Conservation (phyloP, 2,113 vertebrate genomes). For the Mohoua ochrocephala region DNA sequence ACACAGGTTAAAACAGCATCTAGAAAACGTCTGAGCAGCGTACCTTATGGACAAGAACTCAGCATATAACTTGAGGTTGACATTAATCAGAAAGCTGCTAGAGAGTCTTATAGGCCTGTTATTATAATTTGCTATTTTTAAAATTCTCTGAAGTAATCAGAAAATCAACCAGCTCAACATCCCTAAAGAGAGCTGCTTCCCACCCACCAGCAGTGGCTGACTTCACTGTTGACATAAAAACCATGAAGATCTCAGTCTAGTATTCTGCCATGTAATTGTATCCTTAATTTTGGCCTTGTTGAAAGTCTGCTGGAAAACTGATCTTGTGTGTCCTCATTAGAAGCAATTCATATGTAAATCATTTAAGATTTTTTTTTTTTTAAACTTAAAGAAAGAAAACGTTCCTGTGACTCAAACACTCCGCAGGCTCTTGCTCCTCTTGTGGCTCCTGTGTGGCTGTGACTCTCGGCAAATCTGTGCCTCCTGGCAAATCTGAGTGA, state of each 20-base stretch:
- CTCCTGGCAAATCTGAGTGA: background rate
- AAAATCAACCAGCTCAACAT: constrained; percentile 60
- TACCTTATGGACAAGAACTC: constrained; percentile 1
- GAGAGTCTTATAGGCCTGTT: constrained; percentile 28
- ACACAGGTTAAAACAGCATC: constrained; percentile 26
- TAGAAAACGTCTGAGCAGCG: background rate
- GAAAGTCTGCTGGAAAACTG: constrained; percentile 51
- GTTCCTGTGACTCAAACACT: background rate
- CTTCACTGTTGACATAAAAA: constrained; percentile 58
- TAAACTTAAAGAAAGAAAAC: constrained; percentile 11
- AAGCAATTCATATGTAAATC: constrained; percentile 67
- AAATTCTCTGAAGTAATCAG: constrained; percentile 62
- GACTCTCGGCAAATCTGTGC: background rate
- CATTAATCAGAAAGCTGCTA: constrained; percentile 45
- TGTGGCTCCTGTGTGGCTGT: background rate
- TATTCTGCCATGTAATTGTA: constrained; percentile 57
- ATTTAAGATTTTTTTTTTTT: background rate
- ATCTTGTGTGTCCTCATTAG: constrained; percentile 54
- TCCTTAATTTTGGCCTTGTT: constrained; percentile 59
- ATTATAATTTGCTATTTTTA: constrained; percentile 66
- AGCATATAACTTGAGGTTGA: background rate
- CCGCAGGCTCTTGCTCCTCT: background rate
- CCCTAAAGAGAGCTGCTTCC: constrained; percentile 39
- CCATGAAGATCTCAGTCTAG: constrained; percentile 33
- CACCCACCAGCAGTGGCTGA: constrained; percentile 56